These are phyloP conservation scores for Philopotamus ludificatus DNA, from an alignment of 1,140 invertebrate genomes.

Conservation along the genomic window DNA sequence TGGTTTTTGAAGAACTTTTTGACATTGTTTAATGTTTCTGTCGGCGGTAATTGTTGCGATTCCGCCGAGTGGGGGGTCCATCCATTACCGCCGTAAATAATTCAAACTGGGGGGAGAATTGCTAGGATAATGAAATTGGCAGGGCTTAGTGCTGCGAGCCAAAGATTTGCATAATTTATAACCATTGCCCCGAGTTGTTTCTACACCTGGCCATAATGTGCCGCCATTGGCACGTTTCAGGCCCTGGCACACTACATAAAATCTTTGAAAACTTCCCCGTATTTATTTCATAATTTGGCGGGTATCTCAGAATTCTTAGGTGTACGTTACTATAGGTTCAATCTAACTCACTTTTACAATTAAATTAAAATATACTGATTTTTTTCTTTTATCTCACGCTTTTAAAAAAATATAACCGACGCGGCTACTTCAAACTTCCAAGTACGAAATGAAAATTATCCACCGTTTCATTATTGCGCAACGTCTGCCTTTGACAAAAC, in stretches of 20 bases:
- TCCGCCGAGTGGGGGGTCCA: constrained; percentile 16
- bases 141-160: constrained; percentile 12
- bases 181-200: not conserved
- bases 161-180: constrained; percentile 29
- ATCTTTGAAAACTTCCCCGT: too few relatives aligned
- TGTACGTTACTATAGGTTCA: too few relatives aligned
- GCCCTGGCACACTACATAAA: too few relatives aligned
- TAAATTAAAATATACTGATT: too few relatives aligned
- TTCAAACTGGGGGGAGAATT: constrained; percentile 27
- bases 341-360: too few relatives aligned
- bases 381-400: too few relatives aligned
- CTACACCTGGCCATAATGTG: constrained; percentile 6
- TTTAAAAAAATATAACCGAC: not conserved
- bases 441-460: constrained; percentile 1
- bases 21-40: constrained; percentile 40
- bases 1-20: constrained; percentile 27
- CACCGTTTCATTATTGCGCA: not conserved
- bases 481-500: constrained; percentile 29
- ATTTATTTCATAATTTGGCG: too few relatives aligned
- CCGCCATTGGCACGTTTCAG: too few relatives aligned
- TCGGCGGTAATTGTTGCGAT: constrained; percentile 38
- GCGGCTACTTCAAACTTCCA: not conserved
- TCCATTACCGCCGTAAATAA: constrained; percentile 37
- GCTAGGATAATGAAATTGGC: constrained; percentile 32
- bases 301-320: too few relatives aligned